Conservation (phyloP, 2,797 vertebrate species). For the Lophius americanus region DNA sequence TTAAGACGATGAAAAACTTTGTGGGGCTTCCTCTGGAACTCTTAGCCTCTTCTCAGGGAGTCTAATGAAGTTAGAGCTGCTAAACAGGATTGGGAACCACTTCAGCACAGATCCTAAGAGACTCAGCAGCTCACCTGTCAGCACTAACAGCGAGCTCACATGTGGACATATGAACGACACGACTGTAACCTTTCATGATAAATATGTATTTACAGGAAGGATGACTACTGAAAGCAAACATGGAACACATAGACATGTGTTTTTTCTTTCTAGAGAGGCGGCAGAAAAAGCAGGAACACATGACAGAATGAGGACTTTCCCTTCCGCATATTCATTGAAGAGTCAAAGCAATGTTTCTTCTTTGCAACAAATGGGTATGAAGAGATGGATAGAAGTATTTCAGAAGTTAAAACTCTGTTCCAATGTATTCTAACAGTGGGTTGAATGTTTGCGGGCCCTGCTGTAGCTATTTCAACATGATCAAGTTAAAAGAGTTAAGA, state of each 20-base stretch:
- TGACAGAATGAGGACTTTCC: constrained; percentile 36
- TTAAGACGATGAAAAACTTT: constrained; percentile 95
- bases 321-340: constrained; percentile 21
- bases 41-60: constrained; percentile 84
- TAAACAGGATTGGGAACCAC: constrained; percentile 77
- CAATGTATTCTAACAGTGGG: constrained; percentile 20
- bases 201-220: constrained; percentile 47
- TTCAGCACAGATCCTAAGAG: constrained; percentile 50
- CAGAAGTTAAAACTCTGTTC: constrained; percentile 16
- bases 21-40: constrained; percentile 84
- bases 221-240: constrained; percentile 43
- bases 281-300: constrained; percentile 45
- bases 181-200: constrained; percentile 44
- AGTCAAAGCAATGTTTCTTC: constrained; percentile 14
- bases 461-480: not conserved
- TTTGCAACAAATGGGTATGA: constrained; percentile 15
- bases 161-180: constrained; percentile 15
- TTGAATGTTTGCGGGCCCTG: constrained; percentile 9
- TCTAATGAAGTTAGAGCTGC: constrained; percentile 89
- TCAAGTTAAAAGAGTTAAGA: constrained; percentile 1
- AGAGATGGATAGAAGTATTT: not conserved
- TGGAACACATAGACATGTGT: constrained; percentile 28
- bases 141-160: constrained; percentile 8
- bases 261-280: constrained; percentile 28
- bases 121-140: constrained; percentile 43